Base-by-base conservation (phyloP, 1,140 invertebrate genomes). In the Danaus plexippus region DNA sequence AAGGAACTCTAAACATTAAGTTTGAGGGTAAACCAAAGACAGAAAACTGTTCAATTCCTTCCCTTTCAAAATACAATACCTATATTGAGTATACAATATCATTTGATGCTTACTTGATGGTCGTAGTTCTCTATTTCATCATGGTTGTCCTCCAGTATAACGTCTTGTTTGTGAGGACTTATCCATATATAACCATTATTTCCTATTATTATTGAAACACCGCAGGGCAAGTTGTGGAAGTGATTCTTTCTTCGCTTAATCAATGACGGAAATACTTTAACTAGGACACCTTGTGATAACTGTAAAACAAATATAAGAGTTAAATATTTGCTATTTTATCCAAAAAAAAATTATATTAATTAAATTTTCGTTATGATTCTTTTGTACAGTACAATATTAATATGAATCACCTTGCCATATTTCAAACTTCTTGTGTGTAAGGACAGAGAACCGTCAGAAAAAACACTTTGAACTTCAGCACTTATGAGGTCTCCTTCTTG, bases 121-220 rank as follows among this genome's bases (percentile, higher is more conserved):
- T 75, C 69, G 59, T 60, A 50, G 57, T 69, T 69, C 12, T 71
- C 63, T 54, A 70, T 62, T 52, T 75, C 69, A 61, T 81, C 69
- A 43, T 67, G 61, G 12, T 67, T 64, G 12, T 69, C 72, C 45
- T 81, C 71, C 13, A 56, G 9, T n/a, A 61, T 11, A n/a, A 68
- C 46, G 9, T 73, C 67, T 9, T 69, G 63, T 57, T 68, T 62
- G n/a, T 56, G 63, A 6, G 96, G 94, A 54, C 92, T 93, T 49
- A 99, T 94, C 96, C 97, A 99, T 52, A 99, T 93, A 67, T 94
- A 98, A 0, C 98, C 98, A 86, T 99, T 99, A 68, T 96, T 97
- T 9, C 98, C 98, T 9, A 99, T 90, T 56, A 99, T 98, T 9
- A 99, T 87, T 63, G 93, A 95, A 0, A 94, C 94, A 0, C 97